Evolutionary conservation across 2,797 vertebrate species (phyloP).

Genomic region (Odontamblyopus lacepedii): DNA sequence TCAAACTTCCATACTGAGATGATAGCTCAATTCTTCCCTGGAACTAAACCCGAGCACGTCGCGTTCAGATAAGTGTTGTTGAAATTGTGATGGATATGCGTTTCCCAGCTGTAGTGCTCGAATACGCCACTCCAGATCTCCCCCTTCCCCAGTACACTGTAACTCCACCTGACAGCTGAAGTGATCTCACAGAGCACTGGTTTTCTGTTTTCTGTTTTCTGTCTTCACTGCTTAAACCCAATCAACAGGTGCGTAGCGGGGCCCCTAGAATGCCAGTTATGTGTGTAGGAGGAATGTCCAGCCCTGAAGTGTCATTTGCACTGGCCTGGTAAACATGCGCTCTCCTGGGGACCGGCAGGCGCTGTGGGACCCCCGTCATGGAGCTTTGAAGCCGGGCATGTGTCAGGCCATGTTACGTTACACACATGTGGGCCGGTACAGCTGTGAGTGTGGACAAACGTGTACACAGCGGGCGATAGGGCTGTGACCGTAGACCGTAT

Average conservation of each 20-base stretch:
- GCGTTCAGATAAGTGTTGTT: neutral
- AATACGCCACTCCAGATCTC: neutral
- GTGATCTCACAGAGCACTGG: slow-evolving; percentile 15
- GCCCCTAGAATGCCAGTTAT: slow-evolving; percentile 41
- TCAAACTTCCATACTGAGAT: neutral
- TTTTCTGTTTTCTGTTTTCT: slow-evolving; percentile 21
- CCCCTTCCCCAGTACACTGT: neutral
- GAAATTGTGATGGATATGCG: neutral
- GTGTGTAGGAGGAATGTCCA: slow-evolving; percentile 48
- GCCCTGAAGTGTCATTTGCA: slow-evolving; percentile 44
- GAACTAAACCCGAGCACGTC: neutral
- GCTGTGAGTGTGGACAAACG: slow-evolving; percentile 39
- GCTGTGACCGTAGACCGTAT: too few species aligned
- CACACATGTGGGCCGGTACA: slow-evolving; percentile 42
- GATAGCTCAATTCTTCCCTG: neutral
- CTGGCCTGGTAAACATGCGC: slow-evolving; percentile 24
- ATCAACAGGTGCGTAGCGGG: slow-evolving; percentile 26
- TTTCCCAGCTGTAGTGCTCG: slow-evolving; percentile 13
- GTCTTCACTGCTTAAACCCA: slow-evolving; percentile 39
- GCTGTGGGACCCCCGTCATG: slow-evolving; percentile 36
- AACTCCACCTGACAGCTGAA: neutral
- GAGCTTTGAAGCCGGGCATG: slow-evolving; percentile 22
- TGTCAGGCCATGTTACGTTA: slow-evolving; percentile 35
- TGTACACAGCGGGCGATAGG: slow-evolving; percentile 23
- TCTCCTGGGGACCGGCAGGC: slow-evolving; percentile 21